Evolutionary conservation across 2,888 invertebrate species (phyloP).

Genomic region (Eupithecia vulgata): DNA sequence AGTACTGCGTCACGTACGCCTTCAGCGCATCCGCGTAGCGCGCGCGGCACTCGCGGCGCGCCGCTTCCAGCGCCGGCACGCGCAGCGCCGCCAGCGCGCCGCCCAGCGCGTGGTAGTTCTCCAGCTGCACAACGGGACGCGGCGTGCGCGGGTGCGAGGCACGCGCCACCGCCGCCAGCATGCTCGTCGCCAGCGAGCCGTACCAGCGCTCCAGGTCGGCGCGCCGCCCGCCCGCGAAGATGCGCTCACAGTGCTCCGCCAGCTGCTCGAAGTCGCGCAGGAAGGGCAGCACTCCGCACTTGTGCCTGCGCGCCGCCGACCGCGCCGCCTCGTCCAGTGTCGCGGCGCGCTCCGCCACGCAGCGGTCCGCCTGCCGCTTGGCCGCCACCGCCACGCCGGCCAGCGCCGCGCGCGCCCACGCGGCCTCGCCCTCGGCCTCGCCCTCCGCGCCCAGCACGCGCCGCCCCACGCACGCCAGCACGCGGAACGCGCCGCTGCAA

Average conservation of each 20-base stretch:
- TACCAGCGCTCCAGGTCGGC: constrained; percentile 96
- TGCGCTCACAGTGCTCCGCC: constrained; percentile 92
- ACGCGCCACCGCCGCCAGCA: constrained; percentile 77
- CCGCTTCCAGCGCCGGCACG: constrained; percentile 92
- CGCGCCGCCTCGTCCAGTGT: constrained; percentile 72
- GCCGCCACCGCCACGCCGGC: constrained; percentile 69
- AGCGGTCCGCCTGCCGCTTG: constrained; percentile 91
- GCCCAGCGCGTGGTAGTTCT: constrained; percentile 98
- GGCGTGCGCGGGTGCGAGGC: constrained; percentile 97
- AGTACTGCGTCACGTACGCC: constrained; percentile 96
- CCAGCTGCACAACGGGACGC: constrained; percentile 65
- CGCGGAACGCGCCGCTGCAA: constrained; percentile 95
- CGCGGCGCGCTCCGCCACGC: constrained; percentile 89
- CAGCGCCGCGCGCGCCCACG: constrained; percentile 72
- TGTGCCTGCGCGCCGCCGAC: constrained; percentile 82
- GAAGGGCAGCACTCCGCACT: constrained; percentile 95
- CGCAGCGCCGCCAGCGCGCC: constrained; percentile 94
- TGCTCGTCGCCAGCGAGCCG: constrained; percentile 89
- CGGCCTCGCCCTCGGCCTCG: constrained; percentile 85
- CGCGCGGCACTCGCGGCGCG: constrained; percentile 95
- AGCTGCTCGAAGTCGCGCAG: constrained; percentile 96
- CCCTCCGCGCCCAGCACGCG: constrained; percentile 94
- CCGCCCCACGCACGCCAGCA: constrained; percentile 94
- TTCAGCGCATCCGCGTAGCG: constrained; percentile 95
- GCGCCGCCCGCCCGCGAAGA: constrained; percentile 89